phyloP scores from a whole-genome alignment of 2,797 vertebrate species.

The Pipistrellus pipistrellus region DNA sequence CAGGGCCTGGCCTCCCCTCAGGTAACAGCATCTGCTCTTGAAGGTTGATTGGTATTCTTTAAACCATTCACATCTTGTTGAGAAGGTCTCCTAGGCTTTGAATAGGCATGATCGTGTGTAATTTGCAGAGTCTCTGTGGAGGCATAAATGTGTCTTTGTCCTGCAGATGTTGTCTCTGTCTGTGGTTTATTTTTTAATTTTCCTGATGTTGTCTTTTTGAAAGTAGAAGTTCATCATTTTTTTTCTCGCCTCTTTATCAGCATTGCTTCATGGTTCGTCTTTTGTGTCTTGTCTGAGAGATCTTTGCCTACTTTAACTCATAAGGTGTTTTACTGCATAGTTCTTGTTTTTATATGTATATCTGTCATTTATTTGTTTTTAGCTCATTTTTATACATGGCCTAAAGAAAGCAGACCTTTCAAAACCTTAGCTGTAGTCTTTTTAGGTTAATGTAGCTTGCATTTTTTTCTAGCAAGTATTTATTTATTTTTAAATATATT shows the following conservation, averaged over 20 bases:
- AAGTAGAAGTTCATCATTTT: neutral
- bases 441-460: neutral
- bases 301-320: neutral
- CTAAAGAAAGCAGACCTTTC: neutral
- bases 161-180: neutral
- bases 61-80: neutral
- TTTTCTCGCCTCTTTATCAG: neutral
- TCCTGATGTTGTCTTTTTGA: neutral
- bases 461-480: neutral
- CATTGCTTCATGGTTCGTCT: neutral
- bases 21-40: slow-evolving; percentile 88
- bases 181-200: neutral
- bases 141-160: neutral
- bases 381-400: neutral
- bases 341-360: neutral
- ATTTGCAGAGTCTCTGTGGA: neutral
- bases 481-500: neutral
- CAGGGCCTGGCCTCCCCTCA: slow-evolving; percentile 97
- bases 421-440: neutral
- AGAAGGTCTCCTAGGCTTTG: neutral
- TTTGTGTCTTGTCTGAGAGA: neutral
- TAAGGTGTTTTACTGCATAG: neutral
- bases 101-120: neutral
- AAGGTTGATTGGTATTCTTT: neutral
- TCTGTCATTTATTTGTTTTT: neutral